Percentiles rank a stretch among this genome's conserved stretches.
Conservation (phyloP, 2,888 invertebrate species). For the Clunio marinus region DNA sequence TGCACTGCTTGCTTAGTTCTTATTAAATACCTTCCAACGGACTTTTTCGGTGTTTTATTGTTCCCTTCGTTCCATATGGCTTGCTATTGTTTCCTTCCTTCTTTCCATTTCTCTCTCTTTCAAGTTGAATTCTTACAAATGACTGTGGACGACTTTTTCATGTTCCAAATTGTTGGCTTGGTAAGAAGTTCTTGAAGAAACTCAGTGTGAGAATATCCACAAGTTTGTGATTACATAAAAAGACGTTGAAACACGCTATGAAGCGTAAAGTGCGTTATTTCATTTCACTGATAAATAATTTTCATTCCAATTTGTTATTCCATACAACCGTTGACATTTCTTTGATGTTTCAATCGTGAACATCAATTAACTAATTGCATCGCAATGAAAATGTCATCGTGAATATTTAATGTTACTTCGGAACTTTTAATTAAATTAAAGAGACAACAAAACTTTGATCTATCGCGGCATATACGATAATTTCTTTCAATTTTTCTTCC, state of each 20-base stretch:
- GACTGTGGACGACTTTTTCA: no score
- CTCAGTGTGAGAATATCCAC: background rate
- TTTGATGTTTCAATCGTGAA: background rate
- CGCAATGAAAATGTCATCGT: background rate
- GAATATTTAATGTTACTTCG: slow-evolving; percentile 15
- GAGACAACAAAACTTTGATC: slow-evolving; percentile 12
- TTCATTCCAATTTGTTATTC: background rate
- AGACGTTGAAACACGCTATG: background rate
- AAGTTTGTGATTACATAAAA: background rate
- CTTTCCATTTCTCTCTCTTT: background rate
- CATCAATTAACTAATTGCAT: slow-evolving; percentile 36
- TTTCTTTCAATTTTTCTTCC: background rate
- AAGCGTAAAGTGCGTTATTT: background rate
- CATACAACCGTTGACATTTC: no score
- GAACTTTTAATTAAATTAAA: slow-evolving; percentile 33
- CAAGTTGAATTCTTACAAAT: no score
- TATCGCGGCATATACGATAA: slow-evolving; percentile 5
- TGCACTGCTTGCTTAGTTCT: background rate
- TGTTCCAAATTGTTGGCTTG: no score
- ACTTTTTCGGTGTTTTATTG: slow-evolving; percentile 21
- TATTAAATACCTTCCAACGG: slow-evolving; percentile 2
- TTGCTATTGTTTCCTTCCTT: background rate
- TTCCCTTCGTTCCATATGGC: slow-evolving; percentile 27
- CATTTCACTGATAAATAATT: no score
- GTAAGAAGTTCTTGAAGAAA: background rate